Percentiles rank a stretch among this genome's conserved stretches.
These are phyloP conservation scores for Nomada fucata DNA, from an alignment of 2,888 invertebrate species.

Conservation along the genomic window DNA sequence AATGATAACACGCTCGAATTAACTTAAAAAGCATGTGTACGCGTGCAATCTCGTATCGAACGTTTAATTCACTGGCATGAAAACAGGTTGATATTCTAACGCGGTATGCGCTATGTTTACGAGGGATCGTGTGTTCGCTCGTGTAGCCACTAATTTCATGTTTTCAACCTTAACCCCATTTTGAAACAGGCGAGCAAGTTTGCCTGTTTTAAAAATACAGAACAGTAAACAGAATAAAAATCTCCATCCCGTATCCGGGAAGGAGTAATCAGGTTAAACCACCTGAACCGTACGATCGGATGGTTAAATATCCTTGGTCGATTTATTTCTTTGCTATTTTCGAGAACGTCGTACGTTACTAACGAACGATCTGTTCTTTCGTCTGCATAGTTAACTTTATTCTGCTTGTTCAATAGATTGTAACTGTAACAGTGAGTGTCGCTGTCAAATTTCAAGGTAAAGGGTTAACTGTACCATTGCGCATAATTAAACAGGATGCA, in stretches of 20 bases:
- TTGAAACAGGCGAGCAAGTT: slow-evolving; percentile 17
- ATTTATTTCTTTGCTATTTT: too few species aligned
- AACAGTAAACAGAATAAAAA: slow-evolving; percentile 43
- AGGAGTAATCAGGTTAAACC: slow-evolving; percentile 35
- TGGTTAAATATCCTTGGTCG: too few species aligned
- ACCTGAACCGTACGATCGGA: slow-evolving; percentile 18
- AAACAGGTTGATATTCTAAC: slow-evolving; percentile 29
- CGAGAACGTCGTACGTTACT: too few species aligned
- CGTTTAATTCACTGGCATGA: slow-evolving; percentile 30
- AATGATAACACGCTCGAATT: slow-evolving; percentile 41
- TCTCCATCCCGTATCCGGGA: slow-evolving; percentile 14
- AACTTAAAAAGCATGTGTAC: slow-evolving; percentile 38
- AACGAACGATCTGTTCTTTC: too few species aligned
- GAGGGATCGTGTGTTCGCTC: slow-evolving; percentile 13
- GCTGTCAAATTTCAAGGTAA: too few species aligned
- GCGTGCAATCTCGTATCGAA: slow-evolving; percentile 42
- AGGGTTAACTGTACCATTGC: too few species aligned
- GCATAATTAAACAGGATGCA: too few species aligned
- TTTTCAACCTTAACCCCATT: slow-evolving; percentile 70
- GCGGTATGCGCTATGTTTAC: slow-evolving; percentile 1
- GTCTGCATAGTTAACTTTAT: too few species aligned
- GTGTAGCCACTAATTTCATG: slow-evolving; percentile 44
- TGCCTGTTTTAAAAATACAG: slow-evolving; percentile 22
- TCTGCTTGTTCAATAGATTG: too few species aligned
- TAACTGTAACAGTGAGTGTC: too few species aligned